Evolutionary conservation across 2,888 invertebrate species (phyloP).

Genomic region (Pristionchus entomophagus): DNA sequence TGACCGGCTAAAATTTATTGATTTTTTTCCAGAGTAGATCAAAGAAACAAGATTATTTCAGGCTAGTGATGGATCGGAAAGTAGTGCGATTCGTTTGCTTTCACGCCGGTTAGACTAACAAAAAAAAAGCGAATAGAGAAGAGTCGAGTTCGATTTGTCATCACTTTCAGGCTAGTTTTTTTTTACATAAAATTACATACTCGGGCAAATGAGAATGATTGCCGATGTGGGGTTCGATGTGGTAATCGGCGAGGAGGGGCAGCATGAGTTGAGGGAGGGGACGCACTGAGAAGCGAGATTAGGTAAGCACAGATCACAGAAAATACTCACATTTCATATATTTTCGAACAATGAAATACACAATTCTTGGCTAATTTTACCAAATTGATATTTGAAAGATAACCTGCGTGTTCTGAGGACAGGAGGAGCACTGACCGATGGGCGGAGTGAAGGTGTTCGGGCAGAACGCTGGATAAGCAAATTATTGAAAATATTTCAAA

Average conservation of each 20-base stretch:
- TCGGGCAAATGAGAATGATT: constrained; percentile 63
- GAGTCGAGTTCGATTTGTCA: too few relatives aligned
- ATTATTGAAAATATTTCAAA: too few relatives aligned
- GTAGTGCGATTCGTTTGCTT: too few relatives aligned
- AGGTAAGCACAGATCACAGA: too few relatives aligned
- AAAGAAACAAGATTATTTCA: neutral
- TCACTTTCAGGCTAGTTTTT: too few relatives aligned
- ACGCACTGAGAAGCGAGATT: constrained; percentile 24
- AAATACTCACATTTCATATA: too few relatives aligned
- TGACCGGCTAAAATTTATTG: constrained; percentile 56
- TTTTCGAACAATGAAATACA: too few relatives aligned
- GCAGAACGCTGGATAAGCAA: constrained; percentile 57
- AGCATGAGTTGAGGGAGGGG: constrained; percentile 56
- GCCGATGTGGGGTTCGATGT: constrained; percentile 59
- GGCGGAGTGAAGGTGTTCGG: constrained; percentile 64
- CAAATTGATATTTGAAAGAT: neutral
- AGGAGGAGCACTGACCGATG: constrained; percentile 57
- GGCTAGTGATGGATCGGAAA: neutral
- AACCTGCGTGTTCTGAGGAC: constrained; percentile 48
- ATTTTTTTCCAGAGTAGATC: neutral
- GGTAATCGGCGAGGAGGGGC: constrained; percentile 57
- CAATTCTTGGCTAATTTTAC: too few relatives aligned
- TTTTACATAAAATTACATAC: too few relatives aligned
- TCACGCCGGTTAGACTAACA: too few relatives aligned
- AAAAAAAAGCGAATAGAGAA: too few relatives aligned